Percentiles rank a stretch among this genome's conserved stretches.
Evolutionary conservation across 2,888 invertebrate genomes (phyloP).

Genomic region (Clepsis dumicolana): DNA sequence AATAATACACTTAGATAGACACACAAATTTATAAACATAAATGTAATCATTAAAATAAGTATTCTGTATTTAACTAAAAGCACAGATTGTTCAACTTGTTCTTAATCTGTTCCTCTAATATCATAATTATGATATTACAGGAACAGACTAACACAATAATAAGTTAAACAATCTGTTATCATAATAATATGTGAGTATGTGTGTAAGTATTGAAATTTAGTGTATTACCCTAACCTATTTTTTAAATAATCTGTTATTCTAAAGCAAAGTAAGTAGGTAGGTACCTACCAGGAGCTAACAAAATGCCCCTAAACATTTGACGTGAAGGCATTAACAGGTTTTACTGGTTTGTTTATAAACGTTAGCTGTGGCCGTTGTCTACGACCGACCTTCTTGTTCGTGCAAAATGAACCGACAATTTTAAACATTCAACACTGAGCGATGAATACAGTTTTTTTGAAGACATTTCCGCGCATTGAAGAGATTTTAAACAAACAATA

Average conservation of each 20-base stretch:
- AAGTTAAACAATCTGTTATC: no score
- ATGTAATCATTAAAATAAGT: neutral
- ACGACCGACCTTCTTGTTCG: neutral
- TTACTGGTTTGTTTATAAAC: constrained; percentile 4
- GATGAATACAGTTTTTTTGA: neutral
- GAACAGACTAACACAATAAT: no score
- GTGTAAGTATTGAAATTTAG: no score
- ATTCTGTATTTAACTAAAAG: neutral
- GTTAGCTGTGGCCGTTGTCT: neutral
- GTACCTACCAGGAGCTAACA: no score
- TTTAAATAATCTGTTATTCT: neutral
- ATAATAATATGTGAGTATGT: no score
- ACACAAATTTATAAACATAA: neutral
- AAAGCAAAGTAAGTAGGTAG: neutral
- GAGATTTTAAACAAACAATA: neutral
- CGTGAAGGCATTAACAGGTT: neutral
- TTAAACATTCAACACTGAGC: constrained; percentile 15
- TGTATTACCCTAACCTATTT: no score
- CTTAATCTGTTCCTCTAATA: no score
- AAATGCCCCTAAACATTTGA: neutral
- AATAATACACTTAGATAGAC: neutral
- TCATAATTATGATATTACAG: no score
- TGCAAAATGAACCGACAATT: constrained; percentile 18
- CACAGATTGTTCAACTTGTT: neutral
- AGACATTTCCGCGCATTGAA: constrained; percentile 6